phyloP scores from a whole-genome alignment of 2,888 invertebrate species.

The Cryptus armator region DNA sequence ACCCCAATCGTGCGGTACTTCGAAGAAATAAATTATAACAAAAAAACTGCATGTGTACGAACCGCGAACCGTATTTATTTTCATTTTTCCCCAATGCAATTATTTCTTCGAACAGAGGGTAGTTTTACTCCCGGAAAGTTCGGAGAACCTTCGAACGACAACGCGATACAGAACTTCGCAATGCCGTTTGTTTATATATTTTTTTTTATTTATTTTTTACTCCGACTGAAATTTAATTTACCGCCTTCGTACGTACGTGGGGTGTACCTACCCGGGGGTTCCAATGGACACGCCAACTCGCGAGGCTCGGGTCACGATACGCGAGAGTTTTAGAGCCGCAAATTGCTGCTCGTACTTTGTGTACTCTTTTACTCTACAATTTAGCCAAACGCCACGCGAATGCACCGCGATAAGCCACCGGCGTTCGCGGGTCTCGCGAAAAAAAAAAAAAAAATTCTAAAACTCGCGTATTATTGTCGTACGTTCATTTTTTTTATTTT shows the following conservation, averaged over 20 bases:
- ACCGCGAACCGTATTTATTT: neutral
- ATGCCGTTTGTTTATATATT: neutral
- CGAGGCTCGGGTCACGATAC: constrained; percentile 41
- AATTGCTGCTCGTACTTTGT: constrained; percentile 36
- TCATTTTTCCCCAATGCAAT: constrained; percentile 5
- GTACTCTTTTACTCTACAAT: constrained; percentile 1
- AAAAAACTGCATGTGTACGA: neutral
- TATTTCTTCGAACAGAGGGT: constrained; percentile 16
- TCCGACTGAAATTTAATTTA: constrained; percentile 60
- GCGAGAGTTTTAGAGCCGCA: constrained; percentile 38
- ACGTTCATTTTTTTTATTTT: neutral
- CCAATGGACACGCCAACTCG: constrained; percentile 54
- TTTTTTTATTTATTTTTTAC: constrained; percentile 24
- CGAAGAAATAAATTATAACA: neutral
- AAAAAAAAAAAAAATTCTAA: constrained; percentile 2
- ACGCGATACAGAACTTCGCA: neutral
- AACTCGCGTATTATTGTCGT: neutral
- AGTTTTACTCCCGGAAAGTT: neutral
- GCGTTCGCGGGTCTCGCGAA: neutral
- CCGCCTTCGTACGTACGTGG: constrained; percentile 1
- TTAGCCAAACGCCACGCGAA: constrained; percentile 14
- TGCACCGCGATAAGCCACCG: constrained; percentile 33
- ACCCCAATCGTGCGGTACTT: neutral
- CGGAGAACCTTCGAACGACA: constrained; percentile 6
- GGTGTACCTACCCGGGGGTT: neutral